These are phyloP conservation scores for Lacanobia oleracea DNA, from an alignment of 2,888 invertebrate genomes.

Conservation along the genomic window DNA sequence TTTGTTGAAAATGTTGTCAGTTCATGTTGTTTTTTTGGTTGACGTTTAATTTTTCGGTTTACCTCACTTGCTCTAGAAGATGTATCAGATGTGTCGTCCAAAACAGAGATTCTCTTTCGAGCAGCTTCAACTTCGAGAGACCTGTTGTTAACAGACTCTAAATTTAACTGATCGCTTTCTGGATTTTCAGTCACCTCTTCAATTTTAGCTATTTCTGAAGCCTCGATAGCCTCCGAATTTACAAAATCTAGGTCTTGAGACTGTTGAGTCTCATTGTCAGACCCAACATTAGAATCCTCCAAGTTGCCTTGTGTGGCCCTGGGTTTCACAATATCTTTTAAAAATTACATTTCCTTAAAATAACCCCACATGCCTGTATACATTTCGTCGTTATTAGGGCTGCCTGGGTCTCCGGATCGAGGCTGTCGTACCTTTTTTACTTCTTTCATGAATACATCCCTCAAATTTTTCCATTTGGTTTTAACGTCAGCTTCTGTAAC, in stretches of 20 bases:
- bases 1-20: not conserved
- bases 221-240: constrained; percentile 1
- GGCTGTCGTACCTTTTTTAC: constrained; percentile 29
- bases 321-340: constrained; percentile 13
- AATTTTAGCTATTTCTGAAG: constrained; percentile 9
- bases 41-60: not conserved
- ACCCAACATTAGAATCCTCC: not conserved
- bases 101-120: constrained; percentile 12
- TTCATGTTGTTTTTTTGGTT: not conserved
- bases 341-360: not conserved
- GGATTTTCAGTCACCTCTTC: constrained; percentile 9
- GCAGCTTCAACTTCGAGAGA: constrained; percentile 12
- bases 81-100: constrained; percentile 2
- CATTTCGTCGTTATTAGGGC: constrained; percentile 49
- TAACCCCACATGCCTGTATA: constrained; percentile 44
- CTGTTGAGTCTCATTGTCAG: constrained; percentile 12
- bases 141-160: constrained; percentile 8
- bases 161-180: constrained; percentile 4
- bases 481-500: not conserved
- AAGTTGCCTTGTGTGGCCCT: constrained; percentile 12
- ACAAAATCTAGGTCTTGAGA: constrained; percentile 14
- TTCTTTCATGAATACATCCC: too few relatives aligned
- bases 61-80: not conserved
- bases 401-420: constrained; percentile 59
- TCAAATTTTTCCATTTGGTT: not conserved